Conservation (phyloP, 2,113 vertebrate species). For the Procapra przewalskii region DNA sequence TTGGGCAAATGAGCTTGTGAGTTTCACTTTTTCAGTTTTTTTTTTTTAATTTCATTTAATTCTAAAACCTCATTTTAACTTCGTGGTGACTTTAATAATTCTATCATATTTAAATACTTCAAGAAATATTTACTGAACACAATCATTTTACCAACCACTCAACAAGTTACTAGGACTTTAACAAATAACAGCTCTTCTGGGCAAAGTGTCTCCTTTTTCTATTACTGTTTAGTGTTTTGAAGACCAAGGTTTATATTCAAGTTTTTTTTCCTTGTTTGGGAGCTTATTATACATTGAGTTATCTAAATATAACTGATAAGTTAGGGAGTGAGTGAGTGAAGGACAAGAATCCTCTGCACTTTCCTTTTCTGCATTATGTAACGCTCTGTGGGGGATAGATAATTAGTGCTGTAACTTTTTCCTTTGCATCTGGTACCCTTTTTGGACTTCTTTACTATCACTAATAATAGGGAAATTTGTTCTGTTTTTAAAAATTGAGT, state of each 20-base stretch:
- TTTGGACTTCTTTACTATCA: neutral
- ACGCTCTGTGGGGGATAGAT: neutral
- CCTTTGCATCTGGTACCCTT: neutral
- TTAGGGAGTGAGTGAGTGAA: neutral
- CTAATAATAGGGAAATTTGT: neutral
- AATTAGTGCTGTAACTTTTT: neutral
- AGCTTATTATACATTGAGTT: neutral
- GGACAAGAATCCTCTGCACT: neutral
- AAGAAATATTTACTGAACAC: neutral
- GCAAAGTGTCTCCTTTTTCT: neutral
- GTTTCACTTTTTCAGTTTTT: constrained; percentile 62
- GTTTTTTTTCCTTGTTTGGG: neutral
- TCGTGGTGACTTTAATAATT: neutral
- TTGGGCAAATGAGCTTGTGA: constrained; percentile 95
- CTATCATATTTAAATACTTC: neutral
- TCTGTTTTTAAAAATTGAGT: neutral
- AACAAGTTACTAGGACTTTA: neutral
- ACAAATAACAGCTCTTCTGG: neutral
- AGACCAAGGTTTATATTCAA: neutral
- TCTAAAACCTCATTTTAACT: constrained; percentile 5
- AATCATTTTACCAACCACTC: neutral
- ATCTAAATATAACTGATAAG: neutral
- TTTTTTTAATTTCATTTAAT: neutral
- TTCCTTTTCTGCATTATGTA: neutral
- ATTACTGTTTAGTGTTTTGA: neutral